Evolutionary conservation across 2,797 vertebrate genomes (phyloP).

Genomic region (Hydrolagus colliei): DNA sequence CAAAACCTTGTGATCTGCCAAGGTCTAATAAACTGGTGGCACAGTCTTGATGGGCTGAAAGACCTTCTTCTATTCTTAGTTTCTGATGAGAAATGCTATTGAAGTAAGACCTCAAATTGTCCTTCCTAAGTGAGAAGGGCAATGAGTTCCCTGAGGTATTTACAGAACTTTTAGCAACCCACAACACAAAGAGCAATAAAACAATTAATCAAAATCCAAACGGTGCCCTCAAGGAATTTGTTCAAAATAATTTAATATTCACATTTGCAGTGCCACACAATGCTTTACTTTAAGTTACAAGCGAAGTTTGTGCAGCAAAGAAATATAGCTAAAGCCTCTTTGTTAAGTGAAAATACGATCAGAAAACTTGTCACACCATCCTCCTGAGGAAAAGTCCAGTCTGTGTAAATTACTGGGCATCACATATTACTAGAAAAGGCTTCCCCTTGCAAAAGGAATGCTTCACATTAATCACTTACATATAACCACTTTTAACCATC

Average conservation of each 20-base stretch:
- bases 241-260: neutral
- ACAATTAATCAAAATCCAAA: conserved; percentile 11
- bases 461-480: neutral
- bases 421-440: neutral
- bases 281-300: neutral
- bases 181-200: neutral
- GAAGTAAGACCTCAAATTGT: neutral
- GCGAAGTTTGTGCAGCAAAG: neutral
- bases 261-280: neutral
- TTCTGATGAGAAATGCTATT: conserved; percentile 1
- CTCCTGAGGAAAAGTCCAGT: too few relatives aligned
- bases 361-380: too few relatives aligned
- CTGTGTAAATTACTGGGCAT: neutral
- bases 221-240: neutral
- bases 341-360: neutral
- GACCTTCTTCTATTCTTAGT: too few relatives aligned
- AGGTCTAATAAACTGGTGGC: too few relatives aligned
- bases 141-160: neutral
- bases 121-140: conserved; percentile 9
- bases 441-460: neutral
- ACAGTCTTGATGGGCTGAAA: too few relatives aligned
- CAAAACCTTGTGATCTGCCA: too few relatives aligned
- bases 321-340: neutral
- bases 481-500: neutral
- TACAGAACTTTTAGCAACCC: neutral